phyloP scores from a whole-genome alignment of 2,113 vertebrate species.

The Chascanopsetta lugubris region DNA sequence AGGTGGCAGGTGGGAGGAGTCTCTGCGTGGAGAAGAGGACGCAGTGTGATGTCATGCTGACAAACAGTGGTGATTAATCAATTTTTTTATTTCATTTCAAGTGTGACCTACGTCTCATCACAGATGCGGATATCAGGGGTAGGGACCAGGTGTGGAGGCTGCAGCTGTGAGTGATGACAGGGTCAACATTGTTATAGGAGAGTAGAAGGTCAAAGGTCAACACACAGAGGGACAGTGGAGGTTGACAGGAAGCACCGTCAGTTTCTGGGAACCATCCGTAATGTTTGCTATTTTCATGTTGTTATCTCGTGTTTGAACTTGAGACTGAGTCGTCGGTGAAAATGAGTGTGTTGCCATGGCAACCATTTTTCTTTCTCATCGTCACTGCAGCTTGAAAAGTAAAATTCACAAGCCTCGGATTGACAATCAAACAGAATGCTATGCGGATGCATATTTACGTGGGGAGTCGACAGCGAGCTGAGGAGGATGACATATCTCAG shows the following conservation, averaged over 20 bases:
- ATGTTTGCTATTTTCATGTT: too few species aligned
- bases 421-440: too few species aligned
- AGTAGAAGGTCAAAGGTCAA: background rate
- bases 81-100: background rate
- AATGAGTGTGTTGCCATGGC: too few species aligned
- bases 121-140: slow-evolving; percentile 1
- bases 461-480: too few species aligned
- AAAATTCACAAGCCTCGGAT: too few species aligned
- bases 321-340: too few species aligned
- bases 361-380: too few species aligned
- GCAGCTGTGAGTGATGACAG: slow-evolving; percentile 28
- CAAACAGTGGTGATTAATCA: background rate
- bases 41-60: background rate
- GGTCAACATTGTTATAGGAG: background rate
- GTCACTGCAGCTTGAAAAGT: too few species aligned
- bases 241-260: background rate
- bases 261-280: background rate
- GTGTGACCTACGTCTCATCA: slow-evolving; percentile 61
- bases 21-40: slow-evolving; percentile 40
- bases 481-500: too few species aligned
- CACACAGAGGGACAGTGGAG: background rate
- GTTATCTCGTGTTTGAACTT: too few species aligned
- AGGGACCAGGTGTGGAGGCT: slow-evolving; percentile 6
- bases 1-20: slow-evolving; percentile 25
- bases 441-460: too few species aligned